Base-by-base conservation (phyloP, 2,113 vertebrate genomes). In the Phalacrocorax pelagicus region DNA sequence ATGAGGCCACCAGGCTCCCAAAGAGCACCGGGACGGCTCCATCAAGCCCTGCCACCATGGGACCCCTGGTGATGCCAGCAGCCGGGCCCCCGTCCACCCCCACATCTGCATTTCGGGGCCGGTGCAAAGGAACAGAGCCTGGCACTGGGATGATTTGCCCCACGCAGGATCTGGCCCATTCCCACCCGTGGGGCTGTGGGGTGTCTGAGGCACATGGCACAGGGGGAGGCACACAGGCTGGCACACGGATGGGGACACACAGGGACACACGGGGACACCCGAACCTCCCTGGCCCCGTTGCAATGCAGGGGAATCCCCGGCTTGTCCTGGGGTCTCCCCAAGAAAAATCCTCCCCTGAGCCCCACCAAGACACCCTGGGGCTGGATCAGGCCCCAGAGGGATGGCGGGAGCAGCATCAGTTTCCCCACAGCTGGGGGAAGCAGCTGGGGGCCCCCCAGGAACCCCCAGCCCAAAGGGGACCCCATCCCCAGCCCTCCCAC, bases 1-100 rank as follows among this genome's bases (percentile, higher is more conserved):
- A 44, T 1, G 7, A 44, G n/a, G 44, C 22, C 66, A 22, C 65
- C 2, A 2, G 44, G 61, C 29, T 47, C 52, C 27, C 63, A 6
- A 15, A 54, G 36, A 65, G 38, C n/a, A 26, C 22, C 3, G 3
- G 11, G 70, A 18, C 0, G 15, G 58, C 26, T 55, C 38, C 5
- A 21, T 46, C 46, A 21, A 54, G 23, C 72, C 61, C 10, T 10
- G 81, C 2, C 59, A n/a, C 9, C 0, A 2, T 7, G 52, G 67
- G 29, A 57, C 29, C 32, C 59, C 49, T 2, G 0, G 49, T 2
- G 73, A 44, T 8, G 11, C 44, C n/a, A 16, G 22, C 38, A 22
- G 15, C 51, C 0, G 3, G 4, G 10, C 1, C 20, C 30, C n/a
- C 0, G 4, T 32, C 51, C 4, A 0, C 0, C 3, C 6, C 34